Evolutionary conservation across 1,140 invertebrate genomes (phyloP).

Genomic region (Philopotamus ludificatus): DNA sequence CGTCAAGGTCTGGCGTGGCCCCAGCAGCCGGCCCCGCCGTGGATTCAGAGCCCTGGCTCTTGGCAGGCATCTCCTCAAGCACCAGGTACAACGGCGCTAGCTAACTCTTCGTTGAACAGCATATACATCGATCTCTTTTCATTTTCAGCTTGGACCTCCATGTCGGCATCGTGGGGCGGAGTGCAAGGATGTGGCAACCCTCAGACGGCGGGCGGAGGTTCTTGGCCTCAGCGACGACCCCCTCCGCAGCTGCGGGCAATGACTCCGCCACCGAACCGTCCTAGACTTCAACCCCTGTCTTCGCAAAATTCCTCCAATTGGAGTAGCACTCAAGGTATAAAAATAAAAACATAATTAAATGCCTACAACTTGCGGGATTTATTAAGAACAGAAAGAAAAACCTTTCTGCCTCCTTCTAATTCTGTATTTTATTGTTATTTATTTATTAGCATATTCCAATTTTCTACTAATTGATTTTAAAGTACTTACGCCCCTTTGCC

Average conservation of each 20-base stretch:
- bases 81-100: not conserved
- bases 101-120: not conserved
- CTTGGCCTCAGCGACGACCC: slow-evolving; percentile 45
- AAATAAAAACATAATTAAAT: too few species aligned
- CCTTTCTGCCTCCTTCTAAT: too few species aligned
- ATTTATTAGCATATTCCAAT: too few species aligned
- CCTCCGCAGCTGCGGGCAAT: slow-evolving; percentile 45
- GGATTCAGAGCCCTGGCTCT: not conserved
- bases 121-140: not conserved
- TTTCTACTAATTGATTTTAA: too few species aligned
- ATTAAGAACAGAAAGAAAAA: too few species aligned
- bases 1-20: slow-evolving; percentile 23
- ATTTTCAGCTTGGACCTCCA: slow-evolving; percentile 3
- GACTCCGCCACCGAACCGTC: slow-evolving; percentile 41
- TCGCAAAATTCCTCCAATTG: slow-evolving; percentile 15
- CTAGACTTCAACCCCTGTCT: slow-evolving; percentile 3
- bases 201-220: slow-evolving; percentile 44
- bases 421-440: too few species aligned
- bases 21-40: slow-evolving; percentile 27
- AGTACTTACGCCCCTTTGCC: too few species aligned
- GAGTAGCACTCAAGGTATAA: slow-evolving; percentile 16
- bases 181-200: not conserved
- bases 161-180: slow-evolving; percentile 15
- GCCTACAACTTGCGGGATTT: too few species aligned
- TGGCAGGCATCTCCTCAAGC: slow-evolving; percentile 10